Percentiles rank a stretch among this genome's conserved stretches.
These are phyloP conservation scores for Cenopis cana DNA, from an alignment of 2,888 invertebrate genomes.

Conservation along the genomic window DNA sequence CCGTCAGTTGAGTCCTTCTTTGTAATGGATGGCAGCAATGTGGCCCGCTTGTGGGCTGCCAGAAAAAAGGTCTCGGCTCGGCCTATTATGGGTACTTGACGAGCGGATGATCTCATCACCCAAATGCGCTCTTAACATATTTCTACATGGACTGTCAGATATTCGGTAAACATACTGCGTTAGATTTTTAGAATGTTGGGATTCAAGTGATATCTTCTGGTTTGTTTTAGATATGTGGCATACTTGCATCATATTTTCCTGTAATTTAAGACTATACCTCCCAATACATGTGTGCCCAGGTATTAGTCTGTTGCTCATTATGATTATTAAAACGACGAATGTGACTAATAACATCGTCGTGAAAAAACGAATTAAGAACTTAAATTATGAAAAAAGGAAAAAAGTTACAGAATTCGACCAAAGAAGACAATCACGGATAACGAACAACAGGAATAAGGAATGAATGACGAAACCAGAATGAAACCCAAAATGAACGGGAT, in stretches of 20 bases:
- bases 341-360: no score
- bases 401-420: no score
- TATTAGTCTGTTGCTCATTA: no score
- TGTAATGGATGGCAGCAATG: slow-evolving; percentile 5
- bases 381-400: no score
- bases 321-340: no score
- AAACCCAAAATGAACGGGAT: no score
- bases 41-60: slow-evolving; percentile 50
- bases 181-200: neutral
- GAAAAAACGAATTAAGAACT: no score
- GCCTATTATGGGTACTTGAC: slow-evolving; percentile 59
- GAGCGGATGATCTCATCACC: slow-evolving; percentile 64
- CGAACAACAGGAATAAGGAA: no score
- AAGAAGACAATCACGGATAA: no score
- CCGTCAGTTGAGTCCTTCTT: slow-evolving; percentile 12
- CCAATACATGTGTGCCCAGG: no score
- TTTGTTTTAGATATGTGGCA: neutral
- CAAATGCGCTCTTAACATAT: slow-evolving; percentile 53
- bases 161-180: neutral
- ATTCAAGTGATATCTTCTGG: neutral
- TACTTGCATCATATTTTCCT: neutral
- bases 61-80: slow-evolving; percentile 54
- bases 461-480: no score
- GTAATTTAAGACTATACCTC: no score
- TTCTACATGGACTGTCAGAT: slow-evolving; percentile 15